A percentile compares a stretch with the other conserved stretches of the same genome.
Conservation (phyloP, 2,888 invertebrate species). For the Trissolcus japonicus region DNA sequence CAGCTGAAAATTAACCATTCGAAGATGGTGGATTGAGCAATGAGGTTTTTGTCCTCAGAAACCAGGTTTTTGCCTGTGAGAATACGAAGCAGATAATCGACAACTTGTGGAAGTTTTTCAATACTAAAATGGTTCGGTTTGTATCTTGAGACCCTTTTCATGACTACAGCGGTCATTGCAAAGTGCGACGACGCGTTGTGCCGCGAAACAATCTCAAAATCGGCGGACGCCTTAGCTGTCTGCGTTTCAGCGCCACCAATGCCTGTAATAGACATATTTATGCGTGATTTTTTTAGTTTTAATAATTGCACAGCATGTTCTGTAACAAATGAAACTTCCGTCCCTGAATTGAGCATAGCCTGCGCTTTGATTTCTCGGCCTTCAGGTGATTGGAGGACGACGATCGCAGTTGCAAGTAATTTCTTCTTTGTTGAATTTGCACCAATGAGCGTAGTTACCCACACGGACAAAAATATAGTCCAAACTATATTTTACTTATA, state of each 20-base stretch:
- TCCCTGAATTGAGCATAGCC: neutral
- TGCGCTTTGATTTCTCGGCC: neutral
- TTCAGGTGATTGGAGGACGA: neutral
- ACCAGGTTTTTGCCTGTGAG: neutral
- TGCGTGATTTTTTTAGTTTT: neutral
- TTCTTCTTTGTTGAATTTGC: no score
- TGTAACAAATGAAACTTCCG: neutral
- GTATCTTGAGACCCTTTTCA: neutral
- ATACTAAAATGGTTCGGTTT: neutral
- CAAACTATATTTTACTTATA: no score
- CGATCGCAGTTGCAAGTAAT: neutral
- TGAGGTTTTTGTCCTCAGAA: neutral
- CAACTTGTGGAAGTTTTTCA: neutral
- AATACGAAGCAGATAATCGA: neutral
- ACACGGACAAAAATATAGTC: no score
- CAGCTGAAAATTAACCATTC: no score
- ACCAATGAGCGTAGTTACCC: no score
- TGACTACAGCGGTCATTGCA: neutral
- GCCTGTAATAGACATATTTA: neutral
- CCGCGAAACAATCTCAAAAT: neutral
- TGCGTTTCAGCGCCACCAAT: neutral
- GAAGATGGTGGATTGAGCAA: neutral
- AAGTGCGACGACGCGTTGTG: neutral
- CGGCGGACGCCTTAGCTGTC: neutral
- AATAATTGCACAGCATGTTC: neutral